Evolutionary conservation across 2,797 vertebrate genomes (phyloP), one percentile per base, ranked within the genome.

Genomic region (Carduelis carduelis): DNA sequence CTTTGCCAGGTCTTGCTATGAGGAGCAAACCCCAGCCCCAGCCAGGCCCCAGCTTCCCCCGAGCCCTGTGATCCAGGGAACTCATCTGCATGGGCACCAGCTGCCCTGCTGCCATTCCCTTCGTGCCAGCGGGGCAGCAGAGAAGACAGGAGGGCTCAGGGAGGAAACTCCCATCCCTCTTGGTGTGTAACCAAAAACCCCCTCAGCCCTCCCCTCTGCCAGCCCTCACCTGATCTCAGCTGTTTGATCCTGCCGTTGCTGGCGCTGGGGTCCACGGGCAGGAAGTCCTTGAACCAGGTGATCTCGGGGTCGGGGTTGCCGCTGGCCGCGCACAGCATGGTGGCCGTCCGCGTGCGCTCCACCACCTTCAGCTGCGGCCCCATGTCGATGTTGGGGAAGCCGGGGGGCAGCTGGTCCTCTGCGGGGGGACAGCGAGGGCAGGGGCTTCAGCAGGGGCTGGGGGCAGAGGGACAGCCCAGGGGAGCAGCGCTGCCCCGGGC

Each of bases 341-440:
- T 99, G 86, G 99, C 99, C 0, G 99, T 99, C 20, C 99, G 98
- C 0, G 99, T 99, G 4, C 99, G 98, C 96, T 99, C 99, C 87
- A 99, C 99, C 91, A 99, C 99, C 92, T 99, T 99, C 95, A 99
- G 98, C 96, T 99, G 99, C 24, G 99, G 99, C 35, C 99, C 99
- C 99, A 99, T 99, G 97, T 99, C 99, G 6, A 99, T 99, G 97
- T 98, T 99, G 2, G 99, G 99, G 97, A 99, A 99, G 65, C 99
- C 99, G 0, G 98, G 90, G 44, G 99, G 99, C 34, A 99, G 96
- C 75, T 99, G 98, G 97, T 99, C 99, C 98, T 99, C 99, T 99
- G 98, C 47, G 44, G 85, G 68, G 0, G 52, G 17, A 89, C 27
- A 69, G 8, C 2, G 39, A 34, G 4, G 6, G 39, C 7, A 21